Base-by-base conservation (phyloP, 2,113 vertebrate genomes). In the Scartelaos histophorus region DNA sequence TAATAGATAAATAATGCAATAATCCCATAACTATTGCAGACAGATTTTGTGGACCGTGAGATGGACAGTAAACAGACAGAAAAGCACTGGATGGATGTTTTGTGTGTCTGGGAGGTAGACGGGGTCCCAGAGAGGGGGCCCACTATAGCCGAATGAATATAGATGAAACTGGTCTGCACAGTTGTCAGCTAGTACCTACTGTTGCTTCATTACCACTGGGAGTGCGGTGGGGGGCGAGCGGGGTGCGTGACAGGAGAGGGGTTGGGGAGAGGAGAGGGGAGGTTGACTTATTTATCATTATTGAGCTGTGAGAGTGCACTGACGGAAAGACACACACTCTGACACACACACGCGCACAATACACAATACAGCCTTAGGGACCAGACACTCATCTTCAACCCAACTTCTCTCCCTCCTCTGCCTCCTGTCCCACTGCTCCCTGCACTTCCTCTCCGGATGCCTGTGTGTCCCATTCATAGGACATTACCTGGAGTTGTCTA, bases 271-370 rank as follows among this genome's bases (percentile, higher is more conserved):
- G 77, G 74, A 74, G 75, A 79, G 82, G 71, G 77, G 64, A 79
- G 84, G 84, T 85, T 90, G 86, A 91, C 86, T 91, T 90, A 90
- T 88, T 90, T 91, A 91, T 90, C 82, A 87, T 90, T 87, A 90
- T 89, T 90, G 88, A 91, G 86, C 85, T 90, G 89, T 87, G 85
- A 88, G 87, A 77, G 82, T 75, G 81, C 54, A 65, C 74, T 83
- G 83, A 80, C 60, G 46, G 74, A 83, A 78, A 80, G 65, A 51
- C 35, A 54, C 73, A 71, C 73, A 56, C 74, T 47, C 38, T 45
- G 64, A 66, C 53, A 54, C 69, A 69, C 34, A 38, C 54, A 67
- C 65, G 71, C 53, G 67, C 73, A 69, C 49, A 43, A 43, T 43
- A 46, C 73, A 70, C 22, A 75, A 82, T 25, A 73, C 74, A 82